Base-by-base conservation (phyloP, 2,797 vertebrate species). In the Oryzias sinensis region DNA sequence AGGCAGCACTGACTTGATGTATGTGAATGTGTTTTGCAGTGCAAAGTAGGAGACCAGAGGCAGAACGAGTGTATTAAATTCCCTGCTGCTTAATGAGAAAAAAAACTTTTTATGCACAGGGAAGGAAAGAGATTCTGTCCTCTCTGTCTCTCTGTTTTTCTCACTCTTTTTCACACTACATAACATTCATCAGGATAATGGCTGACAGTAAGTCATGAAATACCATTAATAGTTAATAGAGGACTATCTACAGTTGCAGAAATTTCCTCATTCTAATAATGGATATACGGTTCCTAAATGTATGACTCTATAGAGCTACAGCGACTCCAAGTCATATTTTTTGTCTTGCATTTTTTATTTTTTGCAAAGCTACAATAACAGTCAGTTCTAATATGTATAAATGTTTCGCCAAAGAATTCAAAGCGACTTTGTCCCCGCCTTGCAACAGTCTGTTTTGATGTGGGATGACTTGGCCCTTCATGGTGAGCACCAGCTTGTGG, bases 241-340 rank as follows among this genome's bases (percentile, higher is more conserved):
- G 85, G 81, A 89, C 82, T 83, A 87, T 87, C 84, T 84, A 75
- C 74, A 24, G 69, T 13, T 66, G 82, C 72, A 89, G 85, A 89
- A 84, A 87, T 80, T 78, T 89, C 84, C 85, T 81, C 87, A 40
- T 60, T 25, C 65, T 80, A 83, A 85, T 74, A 77, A 43, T 81
- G 77, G 68, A 81, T 63, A 79, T 61, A 54, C 60, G 67, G 77
- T 72, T 40, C 76, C 59, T 74, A 80, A 56, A 72, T 74, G 72
- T 71, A 78, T 53, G 56, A 76, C 66, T 72, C 65, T 64, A 57
- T 65, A 49, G 65, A 65, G 56, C 47, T 54, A 72, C 54, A 53
- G 13, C 13, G 18, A 63, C 71, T 57, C 65, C 62, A 62, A 51
- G 65, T 72, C 22, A 24, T 60, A 62, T 70, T 72, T 78, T 77